Conservation (phyloP, 2,888 invertebrate genomes). For the Plebejus argus region DNA sequence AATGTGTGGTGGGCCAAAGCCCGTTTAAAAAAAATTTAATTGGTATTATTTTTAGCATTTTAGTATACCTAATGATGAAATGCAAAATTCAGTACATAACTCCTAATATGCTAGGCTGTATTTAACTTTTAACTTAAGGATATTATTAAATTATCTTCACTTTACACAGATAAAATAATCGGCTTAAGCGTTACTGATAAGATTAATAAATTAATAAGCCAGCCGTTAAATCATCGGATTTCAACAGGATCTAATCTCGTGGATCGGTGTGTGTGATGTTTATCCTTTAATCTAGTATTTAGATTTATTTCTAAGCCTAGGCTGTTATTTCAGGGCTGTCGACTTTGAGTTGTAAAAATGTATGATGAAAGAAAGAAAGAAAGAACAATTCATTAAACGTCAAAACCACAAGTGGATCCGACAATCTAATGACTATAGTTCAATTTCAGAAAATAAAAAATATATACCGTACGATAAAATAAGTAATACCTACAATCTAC, state of each 20-base stretch:
- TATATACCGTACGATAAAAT: no score
- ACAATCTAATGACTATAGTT: no score
- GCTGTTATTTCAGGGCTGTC: not conserved
- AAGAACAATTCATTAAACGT: no score
- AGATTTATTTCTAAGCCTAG: slow-evolving; percentile 20
- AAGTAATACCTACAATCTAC: no score
- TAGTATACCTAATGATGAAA: no score
- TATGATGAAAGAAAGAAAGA: no score
- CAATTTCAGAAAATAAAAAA: no score
- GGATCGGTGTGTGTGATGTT: slow-evolving; percentile 21
- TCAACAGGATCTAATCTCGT: slow-evolving; percentile 13
- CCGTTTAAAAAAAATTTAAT: no score
- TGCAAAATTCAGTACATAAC: not conserved
- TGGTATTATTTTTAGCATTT: no score
- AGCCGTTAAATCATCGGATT: slow-evolving; percentile 1
- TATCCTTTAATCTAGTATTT: slow-evolving; percentile 22
- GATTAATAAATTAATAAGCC: slow-evolving; percentile 9
- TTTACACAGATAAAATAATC: not conserved
- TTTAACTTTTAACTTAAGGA: slow-evolving; percentile 5
- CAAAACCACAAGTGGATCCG: no score
- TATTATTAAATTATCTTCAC: not conserved
- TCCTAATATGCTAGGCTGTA: not conserved
- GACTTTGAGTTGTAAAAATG: not conserved
- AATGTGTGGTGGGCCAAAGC: no score
- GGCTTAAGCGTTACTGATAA: slow-evolving; percentile 8